Conservation (phyloP, 2,113 vertebrate species). For the Cervus canadensis region DNA sequence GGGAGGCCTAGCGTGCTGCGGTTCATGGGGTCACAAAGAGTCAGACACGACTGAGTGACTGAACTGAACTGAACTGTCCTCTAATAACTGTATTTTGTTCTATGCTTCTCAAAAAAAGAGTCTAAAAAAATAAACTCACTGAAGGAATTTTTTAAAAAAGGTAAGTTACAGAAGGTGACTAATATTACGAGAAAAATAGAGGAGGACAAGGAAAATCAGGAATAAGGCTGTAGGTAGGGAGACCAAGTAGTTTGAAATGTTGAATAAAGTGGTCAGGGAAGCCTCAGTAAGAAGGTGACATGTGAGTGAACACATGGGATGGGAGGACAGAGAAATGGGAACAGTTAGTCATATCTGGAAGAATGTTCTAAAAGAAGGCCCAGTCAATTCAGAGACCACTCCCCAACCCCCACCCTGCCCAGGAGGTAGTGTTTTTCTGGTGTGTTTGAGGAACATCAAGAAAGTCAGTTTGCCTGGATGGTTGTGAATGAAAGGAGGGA, state of each 20-base stretch:
- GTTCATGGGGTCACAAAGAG: neutral
- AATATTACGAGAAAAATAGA: neutral
- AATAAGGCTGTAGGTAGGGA: neutral
- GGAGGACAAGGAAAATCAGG: neutral
- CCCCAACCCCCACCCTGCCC: neutral
- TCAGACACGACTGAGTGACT: fast-evolving
- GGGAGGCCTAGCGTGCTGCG: neutral
- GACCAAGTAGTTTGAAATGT: neutral
- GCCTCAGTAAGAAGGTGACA: neutral
- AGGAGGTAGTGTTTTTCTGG: neutral
- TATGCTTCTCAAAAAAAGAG: neutral
- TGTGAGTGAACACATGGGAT: neutral
- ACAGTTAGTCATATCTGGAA: neutral
- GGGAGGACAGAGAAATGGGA: neutral
- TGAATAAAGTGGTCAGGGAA: neutral
- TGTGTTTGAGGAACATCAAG: neutral
- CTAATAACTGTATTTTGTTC: neutral
- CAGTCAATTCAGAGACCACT: neutral
- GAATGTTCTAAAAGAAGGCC: neutral
- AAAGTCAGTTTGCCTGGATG: neutral
- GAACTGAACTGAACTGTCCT: neutral
- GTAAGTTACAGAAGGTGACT: neutral
- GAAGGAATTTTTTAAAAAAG: neutral
- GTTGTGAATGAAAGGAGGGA: neutral
- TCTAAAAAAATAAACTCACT: neutral